These are phyloP conservation scores for Bujurquina vittata DNA, from an alignment of 2,113 vertebrate species.

Conservation along the genomic window DNA sequence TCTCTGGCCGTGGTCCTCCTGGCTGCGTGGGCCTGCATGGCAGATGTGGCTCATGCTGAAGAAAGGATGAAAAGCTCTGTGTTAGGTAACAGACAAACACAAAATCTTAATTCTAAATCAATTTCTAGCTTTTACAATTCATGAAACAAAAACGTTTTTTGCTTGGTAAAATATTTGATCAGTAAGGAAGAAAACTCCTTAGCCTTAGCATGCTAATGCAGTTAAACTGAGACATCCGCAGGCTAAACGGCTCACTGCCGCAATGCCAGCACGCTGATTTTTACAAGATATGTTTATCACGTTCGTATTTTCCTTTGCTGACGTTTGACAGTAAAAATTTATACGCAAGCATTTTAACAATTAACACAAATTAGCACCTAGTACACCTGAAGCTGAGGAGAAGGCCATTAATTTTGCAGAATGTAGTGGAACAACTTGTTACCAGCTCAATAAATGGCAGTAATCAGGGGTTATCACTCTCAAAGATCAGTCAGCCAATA, in stretches of 20 bases:
- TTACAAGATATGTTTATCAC: background rate
- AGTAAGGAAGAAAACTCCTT: background rate
- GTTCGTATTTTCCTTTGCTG: background rate
- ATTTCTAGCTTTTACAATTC: background rate
- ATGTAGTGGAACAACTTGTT: background rate
- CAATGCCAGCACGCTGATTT: background rate
- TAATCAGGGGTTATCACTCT: background rate
- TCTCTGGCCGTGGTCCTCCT: conserved; percentile 49
- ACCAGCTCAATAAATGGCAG: background rate
- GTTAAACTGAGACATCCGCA: background rate
- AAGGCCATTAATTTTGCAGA: background rate
- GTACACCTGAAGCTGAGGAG: too few species aligned
- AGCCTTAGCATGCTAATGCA: background rate
- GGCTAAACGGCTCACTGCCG: background rate
- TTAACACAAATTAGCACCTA: background rate
- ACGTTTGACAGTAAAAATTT: background rate
- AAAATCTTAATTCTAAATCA: background rate
- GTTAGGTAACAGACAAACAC: conserved; percentile 55
- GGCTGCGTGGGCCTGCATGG: conserved; percentile 33
- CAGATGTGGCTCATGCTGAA: conserved; percentile 30
- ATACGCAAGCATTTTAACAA: background rate
- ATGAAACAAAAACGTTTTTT: background rate
- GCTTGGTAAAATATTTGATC: background rate
- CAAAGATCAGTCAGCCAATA: background rate
- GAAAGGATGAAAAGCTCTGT: conserved; percentile 5